Conservation (phyloP, 1,140 invertebrate species). For the Lasaia peninsularis region DNA sequence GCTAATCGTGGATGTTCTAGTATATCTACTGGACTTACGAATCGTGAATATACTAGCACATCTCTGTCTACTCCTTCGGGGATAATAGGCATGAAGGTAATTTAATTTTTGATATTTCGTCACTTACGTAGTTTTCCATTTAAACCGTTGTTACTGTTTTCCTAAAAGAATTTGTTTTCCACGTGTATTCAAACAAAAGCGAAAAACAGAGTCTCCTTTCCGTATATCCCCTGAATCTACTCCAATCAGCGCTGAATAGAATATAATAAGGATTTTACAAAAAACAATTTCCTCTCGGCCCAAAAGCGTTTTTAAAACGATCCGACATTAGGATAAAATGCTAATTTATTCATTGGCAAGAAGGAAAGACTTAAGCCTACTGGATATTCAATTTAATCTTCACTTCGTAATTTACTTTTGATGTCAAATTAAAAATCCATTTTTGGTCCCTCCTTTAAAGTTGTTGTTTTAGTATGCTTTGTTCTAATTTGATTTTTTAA, state of each 20-base stretch:
- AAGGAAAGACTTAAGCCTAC: constrained; percentile 53
- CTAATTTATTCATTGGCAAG: constrained; percentile 70
- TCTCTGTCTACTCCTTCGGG: no score
- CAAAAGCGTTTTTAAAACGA: constrained; percentile 59
- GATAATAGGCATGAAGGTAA: no score
- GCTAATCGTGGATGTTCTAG: no score
- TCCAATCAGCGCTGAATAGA: constrained; percentile 8
- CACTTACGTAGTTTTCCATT: no score
- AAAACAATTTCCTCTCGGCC: constrained; percentile 21
- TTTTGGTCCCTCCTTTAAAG: constrained; percentile 3
- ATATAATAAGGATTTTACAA: constrained; percentile 7
- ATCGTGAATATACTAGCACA: no score
- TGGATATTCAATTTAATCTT: constrained; percentile 60
- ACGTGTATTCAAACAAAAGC: no score
- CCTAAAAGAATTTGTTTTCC: no score
- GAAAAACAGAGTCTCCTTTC: background rate
- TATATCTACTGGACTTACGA: no score
- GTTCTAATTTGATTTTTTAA: constrained; percentile 1
- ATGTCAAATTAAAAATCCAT: constrained; percentile 44
- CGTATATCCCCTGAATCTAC: constrained; percentile 1
- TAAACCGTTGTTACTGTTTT: no score
- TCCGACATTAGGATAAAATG: constrained; percentile 67
- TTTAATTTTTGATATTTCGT: no score
- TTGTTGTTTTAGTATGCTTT: constrained; percentile 6
- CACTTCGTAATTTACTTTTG: constrained; percentile 55